phyloP scores from a whole-genome alignment of 2,113 vertebrate species.

The Poeciliopsis retropinna region DNA sequence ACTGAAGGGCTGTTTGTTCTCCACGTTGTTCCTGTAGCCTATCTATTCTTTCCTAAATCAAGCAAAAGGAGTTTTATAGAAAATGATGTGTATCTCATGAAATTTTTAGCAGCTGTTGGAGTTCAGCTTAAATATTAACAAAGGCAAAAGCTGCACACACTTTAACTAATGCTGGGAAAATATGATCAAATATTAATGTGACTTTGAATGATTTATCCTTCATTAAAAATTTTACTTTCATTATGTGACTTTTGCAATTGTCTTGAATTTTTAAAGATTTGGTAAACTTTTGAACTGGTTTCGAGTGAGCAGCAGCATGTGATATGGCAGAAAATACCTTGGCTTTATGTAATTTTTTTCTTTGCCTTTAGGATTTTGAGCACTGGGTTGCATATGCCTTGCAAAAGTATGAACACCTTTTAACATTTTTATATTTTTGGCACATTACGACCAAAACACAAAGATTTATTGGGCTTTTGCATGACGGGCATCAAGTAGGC shows the following conservation, averaged over 20 bases:
- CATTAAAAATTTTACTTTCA: constrained; percentile 29
- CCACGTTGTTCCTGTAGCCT: constrained; percentile 2
- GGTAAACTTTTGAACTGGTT: not conserved
- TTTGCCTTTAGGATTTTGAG: not conserved
- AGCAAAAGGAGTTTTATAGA: constrained; percentile 23
- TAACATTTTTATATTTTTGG: not conserved
- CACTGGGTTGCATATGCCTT: not conserved
- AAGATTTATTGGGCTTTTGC: not conserved
- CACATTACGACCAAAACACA: not conserved
- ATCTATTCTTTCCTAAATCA: constrained; percentile 21
- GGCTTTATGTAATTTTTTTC: not conserved
- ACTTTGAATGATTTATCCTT: constrained; percentile 41
- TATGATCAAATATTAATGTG: constrained; percentile 47
- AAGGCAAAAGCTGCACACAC: constrained; percentile 16
- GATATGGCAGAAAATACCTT: not conserved
- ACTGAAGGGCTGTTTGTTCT: constrained; percentile 34
- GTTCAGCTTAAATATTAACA: constrained; percentile 48
- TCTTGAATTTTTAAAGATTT: constrained; percentile 3
- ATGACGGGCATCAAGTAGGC: too few species aligned
- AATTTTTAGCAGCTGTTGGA: constrained; percentile 38
- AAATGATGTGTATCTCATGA: constrained; percentile 29
- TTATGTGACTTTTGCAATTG: constrained; percentile 12
- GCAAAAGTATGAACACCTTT: not conserved
- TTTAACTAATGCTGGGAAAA: constrained; percentile 11
- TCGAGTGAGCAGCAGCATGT: not conserved